Evolutionary conservation across 2,113 vertebrate species (phyloP).

Genomic region (Orthonyx spaldingii): DNA sequence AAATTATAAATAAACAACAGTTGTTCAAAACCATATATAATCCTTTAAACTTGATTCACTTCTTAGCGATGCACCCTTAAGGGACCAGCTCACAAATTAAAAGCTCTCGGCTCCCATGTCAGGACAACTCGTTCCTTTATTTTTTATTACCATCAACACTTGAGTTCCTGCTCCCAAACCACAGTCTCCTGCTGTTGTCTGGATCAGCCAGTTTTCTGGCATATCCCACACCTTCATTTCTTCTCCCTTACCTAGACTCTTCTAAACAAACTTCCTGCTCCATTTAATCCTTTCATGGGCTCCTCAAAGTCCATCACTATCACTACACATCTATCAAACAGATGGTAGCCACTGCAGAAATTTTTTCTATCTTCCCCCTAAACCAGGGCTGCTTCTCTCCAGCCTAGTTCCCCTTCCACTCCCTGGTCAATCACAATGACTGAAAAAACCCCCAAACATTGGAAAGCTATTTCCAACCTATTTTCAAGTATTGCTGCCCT

Average conservation of each 20-base stretch:
- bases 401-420: not conserved
- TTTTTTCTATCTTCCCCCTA: not conserved
- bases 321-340: not conserved
- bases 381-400: not conserved
- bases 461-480: not conserved
- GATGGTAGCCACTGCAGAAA: not conserved
- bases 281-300: not conserved
- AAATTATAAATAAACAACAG: slow-evolving; percentile 41
- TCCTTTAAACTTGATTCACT: slow-evolving; percentile 7
- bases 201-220: slow-evolving; percentile 21
- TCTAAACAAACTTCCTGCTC: not conserved
- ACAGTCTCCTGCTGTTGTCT: slow-evolving; percentile 6
- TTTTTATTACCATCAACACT: slow-evolving; percentile 20
- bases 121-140: slow-evolving; percentile 1
- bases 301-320: not conserved
- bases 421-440: not conserved
- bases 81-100: slow-evolving; percentile 29
- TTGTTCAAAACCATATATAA: not conserved
- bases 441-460: not conserved
- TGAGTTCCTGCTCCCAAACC: slow-evolving; percentile 29
- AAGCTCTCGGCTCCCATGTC: not conserved
- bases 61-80: slow-evolving; percentile 2
- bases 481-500: not conserved
- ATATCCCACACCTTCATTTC: not conserved
- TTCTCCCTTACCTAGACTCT: not conserved